Evolutionary conservation across 2,797 vertebrate species (phyloP), one percentile per base, ranked within the genome.

Genomic region (Macropus fuliginosus): DNA sequence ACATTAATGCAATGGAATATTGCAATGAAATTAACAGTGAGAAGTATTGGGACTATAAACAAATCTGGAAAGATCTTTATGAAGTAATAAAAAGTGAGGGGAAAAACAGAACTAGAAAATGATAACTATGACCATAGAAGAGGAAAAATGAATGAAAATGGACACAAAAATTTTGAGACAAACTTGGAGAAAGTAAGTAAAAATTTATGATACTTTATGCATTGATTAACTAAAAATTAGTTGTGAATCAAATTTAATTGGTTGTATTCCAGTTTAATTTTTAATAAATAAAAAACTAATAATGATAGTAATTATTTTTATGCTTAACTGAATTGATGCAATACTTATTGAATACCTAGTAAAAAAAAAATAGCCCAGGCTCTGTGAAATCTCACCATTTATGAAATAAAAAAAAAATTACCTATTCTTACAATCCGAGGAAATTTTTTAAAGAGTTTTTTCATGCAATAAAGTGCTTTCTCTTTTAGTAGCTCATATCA

Each of bases 271-370:
- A 87, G 66, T 46, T 81, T 50, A 28, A 10, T 87, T 87, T 50
- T 87, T 27, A 46, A 27, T 50, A 87, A 50, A 28, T 24, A 46
- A 87, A 81, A 50, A 50, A 27, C 16, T 74, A 40, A 89, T 91
- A 46, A 74, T 91, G 55, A 18, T 93, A 90, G 16, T 46, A 31
- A 29, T 54, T 91, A 91, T 93, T 34, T 93, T n/a, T 91, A 56
- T 40, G 52, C 6, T 54, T 34, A 93, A 96, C 46, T 56, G 52
- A 89, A 90, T 56, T 95, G 92, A 95, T 93, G 24, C 13, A 13
- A 21, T 40, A 56, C 1, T 92, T 93, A 57, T 89, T 93, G 56
- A 95, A 91, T 92, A 92, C 90, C 54, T 21, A 81, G 8, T 46
- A 11, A 27, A 16, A 11, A 16, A 11, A 66, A 46, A 81, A 74